Evolutionary conservation across 2,797 vertebrate genomes (phyloP), one percentile per base, ranked within the genome.

Genomic region (Potorous gilbertii): DNA sequence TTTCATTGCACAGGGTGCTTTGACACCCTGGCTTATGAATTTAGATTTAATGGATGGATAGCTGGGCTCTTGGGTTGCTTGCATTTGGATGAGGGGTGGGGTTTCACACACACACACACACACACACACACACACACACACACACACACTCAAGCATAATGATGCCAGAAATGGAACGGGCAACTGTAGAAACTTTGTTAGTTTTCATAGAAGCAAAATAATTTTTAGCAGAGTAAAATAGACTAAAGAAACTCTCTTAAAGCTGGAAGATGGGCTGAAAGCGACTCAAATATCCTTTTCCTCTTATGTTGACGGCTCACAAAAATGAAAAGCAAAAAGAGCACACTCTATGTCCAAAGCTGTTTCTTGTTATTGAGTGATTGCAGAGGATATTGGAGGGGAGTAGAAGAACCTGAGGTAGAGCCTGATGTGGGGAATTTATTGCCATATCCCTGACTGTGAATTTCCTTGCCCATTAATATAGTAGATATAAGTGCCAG

Each of bases 381-480:
- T 92, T 95, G 74, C n/a, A 52, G 56, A 95, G 21, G 21, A 46
- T 27, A 87, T 87, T 27, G 74, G n/a, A 24, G 66, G n/a, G 50
- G 50, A 90, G 92, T 96, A 97, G 93, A 92, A 10, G 55, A n/a
- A 93, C 0, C 28, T 1, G 55, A 16, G 46, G 54, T 98, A 27
- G 10, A 95, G n/a, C 34, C 4, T 90, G 1, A 56, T 54, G 87
- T 94, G 92, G 97, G 95, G 16, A 21, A 97, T 94, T 97, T 93
- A 96, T 93, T 96, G 57, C 96, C 95, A 74, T 91, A 94, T 92
- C 50, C 56, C 95, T 91, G 74, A 96, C 92, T 95, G 96, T 12
- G 31, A 97, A 97, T 97, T 98, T 97, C 94, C 97, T 98, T 98
- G 96, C 40, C 57, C 93, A 95, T 91, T 95, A 97, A 95, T 90